A percentile compares a stretch with the other conserved stretches of the same genome.
These are phyloP conservation scores for Schrankia costaestrigalis DNA, from an alignment of 2,888 invertebrate species.

Conservation along the genomic window DNA sequence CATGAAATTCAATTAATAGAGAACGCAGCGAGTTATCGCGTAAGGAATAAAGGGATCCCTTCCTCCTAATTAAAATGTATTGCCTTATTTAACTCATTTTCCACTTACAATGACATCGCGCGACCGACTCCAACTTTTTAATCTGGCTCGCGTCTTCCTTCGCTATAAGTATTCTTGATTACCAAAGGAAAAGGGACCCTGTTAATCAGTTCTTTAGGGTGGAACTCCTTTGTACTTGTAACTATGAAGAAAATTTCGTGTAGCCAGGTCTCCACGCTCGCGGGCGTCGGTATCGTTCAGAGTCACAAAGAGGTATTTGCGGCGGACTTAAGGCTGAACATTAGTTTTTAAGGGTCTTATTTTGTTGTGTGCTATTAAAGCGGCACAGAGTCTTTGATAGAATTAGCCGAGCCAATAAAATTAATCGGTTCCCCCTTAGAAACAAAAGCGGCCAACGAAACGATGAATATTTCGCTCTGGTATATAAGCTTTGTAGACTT, in stretches of 20 bases:
- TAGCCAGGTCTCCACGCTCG: constrained; percentile 57
- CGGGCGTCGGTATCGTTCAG: constrained; percentile 56
- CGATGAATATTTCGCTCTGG: constrained; percentile 35
- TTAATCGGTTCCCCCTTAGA: constrained; percentile 60
- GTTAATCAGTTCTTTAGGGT: constrained; percentile 13
- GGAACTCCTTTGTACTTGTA: constrained; percentile 17
- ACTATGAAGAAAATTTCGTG: constrained; percentile 50
- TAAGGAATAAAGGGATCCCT: constrained; percentile 76
- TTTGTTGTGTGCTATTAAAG: constrained; percentile 75
- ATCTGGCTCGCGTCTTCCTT: constrained; percentile 67
- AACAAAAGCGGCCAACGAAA: constrained; percentile 34
- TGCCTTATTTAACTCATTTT: constrained; percentile 81
- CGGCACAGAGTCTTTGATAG: constrained; percentile 69
- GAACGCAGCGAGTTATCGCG: constrained; percentile 74
- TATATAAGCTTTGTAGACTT: constrained; percentile 32
- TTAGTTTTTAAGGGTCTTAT: constrained; percentile 80
- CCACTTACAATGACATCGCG: constrained; percentile 78
- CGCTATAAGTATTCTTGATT: constrained; percentile 46
- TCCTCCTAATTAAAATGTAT: constrained; percentile 80
- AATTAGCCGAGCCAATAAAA: constrained; percentile 74
- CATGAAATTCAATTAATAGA: constrained; percentile 80
- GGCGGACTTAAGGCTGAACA: constrained; percentile 75
- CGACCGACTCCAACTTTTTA: constrained; percentile 78
- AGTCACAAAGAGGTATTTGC: constrained; percentile 80
- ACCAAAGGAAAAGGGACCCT: constrained; percentile 28